Evolutionary conservation across 2,888 invertebrate genomes (phyloP), one percentile per base, ranked within the genome.

Genomic region (Caenorhabditis wallacei): DNA sequence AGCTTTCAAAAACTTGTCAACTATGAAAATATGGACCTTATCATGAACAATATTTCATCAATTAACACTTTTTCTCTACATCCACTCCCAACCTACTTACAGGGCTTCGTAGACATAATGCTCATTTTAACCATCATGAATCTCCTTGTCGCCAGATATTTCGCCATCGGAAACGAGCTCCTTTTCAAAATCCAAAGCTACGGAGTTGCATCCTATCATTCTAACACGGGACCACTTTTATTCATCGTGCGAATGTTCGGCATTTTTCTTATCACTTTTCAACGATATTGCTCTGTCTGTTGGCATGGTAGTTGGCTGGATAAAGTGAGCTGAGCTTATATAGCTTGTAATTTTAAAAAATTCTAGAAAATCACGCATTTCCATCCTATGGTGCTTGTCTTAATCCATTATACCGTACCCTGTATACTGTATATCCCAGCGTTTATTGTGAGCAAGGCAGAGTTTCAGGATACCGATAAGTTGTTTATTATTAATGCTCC

Each of bases 221-320:
- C 63, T 13, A 79, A 79, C 46, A 70, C 63, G 0, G 78, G 78
- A 1, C 78, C 78, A 2, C 48, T 79, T 0, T 18, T 79, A 10
- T 79, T 79, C 40, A 70, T 69, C 1, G 37, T 79, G 1, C 26
- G 78, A 35, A 61, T 79, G 48, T 79, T 79, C 26, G 78, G 78
- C 1, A 70, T 79, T 4, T 79, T 79, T 64, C 40, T 79, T 48
- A 79, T 79, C 22, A 64, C 70, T 24, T 53, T 37, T 18, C 78
- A 79, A 16, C 54, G 78, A 64, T 79, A 79, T 26, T n/a, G 64
- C 26, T 61, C 63, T 5, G 78, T 70, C 13, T 79, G 78, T 48
- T 37, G 64, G 18, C 68, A 54, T 20, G 48, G 40, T 0, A 56
- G 70, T 18, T n/a, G n/a, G 16, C 1, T 70, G 35, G 70, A 79